phyloP scores from a whole-genome alignment of 2,888 invertebrate species.

The Lithophane ornitopus region DNA sequence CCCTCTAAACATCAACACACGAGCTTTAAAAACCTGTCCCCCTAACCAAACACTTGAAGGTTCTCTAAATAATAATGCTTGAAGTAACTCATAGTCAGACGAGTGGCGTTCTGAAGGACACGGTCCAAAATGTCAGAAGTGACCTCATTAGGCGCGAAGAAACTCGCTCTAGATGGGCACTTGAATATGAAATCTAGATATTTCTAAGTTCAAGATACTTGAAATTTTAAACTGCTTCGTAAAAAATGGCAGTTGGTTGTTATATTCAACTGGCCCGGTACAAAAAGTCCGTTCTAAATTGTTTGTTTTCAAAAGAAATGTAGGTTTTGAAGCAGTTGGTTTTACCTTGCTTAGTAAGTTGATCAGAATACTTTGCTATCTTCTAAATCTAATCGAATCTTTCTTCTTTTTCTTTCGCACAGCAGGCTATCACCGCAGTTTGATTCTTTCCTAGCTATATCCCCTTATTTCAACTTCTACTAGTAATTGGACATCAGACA shows the following conservation, averaged over 20 bases:
- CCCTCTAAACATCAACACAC: not conserved
- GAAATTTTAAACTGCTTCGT: not conserved
- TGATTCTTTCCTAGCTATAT: not conserved
- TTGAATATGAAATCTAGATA: conserved; percentile 19
- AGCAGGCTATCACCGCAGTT: too few relatives aligned
- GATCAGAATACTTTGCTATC: not conserved
- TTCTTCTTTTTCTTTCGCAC: not conserved
- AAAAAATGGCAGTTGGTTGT: not conserved
- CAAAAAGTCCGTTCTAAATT: not conserved
- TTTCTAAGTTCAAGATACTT: conserved; percentile 6
- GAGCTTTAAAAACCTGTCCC: conserved; percentile 5
- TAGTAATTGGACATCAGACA: not conserved
- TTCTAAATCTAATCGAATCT: not conserved
- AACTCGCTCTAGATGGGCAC: conserved; percentile 8
- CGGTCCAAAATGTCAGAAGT: conserved; percentile 22
- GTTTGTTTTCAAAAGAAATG: too few relatives aligned
- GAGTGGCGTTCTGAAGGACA: conserved; percentile 45
- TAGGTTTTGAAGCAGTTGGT: not conserved
- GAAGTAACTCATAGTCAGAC: not conserved
- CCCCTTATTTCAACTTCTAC: not conserved
- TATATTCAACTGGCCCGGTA: not conserved
- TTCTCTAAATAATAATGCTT: conserved; percentile 5
- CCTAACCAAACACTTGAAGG: conserved; percentile 3
- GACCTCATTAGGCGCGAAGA: conserved; percentile 32
- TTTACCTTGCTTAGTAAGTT: not conserved